Evolutionary conservation across 2,113 vertebrate genomes (phyloP), one percentile per base, ranked within the genome.

Genomic region (Syngnathus typhle): DNA sequence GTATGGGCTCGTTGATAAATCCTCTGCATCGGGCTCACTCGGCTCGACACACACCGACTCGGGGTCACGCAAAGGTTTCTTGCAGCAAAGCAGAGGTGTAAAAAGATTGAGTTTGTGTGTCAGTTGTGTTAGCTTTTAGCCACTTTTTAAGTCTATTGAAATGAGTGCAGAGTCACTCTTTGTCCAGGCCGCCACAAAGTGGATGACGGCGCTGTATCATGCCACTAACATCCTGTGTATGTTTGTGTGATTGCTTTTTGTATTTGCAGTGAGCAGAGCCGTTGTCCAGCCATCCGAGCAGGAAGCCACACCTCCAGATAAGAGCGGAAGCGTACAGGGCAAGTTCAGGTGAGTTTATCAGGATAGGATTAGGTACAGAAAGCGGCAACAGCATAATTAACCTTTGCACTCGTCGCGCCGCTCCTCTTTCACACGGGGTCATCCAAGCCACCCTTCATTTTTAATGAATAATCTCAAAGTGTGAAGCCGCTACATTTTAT

Each of bases 331-430:
- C 1, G 6, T 80, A 32, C 52, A 73, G 65, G 73, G 41, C 2
- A 77, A 71, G 19, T 71, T 74, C 78, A 91, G 89, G 91, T 91
- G 67, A 37, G 73, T 27, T 41, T 11, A 62, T 44, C n/a, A 62
- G n/a, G 18, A 15, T 43, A 16, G 39, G 39, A 27, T 62, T 15
- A 23, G 60, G n/a, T 43, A 4, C 6, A 61, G n/a, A 39, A 12
- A 58, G 5, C 55, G 18, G 13, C 15, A 15, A 58, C 13, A 15
- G 13, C 12, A 7, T 36, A 7, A 51, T 51, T 27, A 58, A 58
- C 13, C 23, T 36, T 1, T 58, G 12, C 6, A 18, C 55, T 7
- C 13, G 16, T 32, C 7, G 15, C 6, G 27, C 13, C 27, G 27
- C 27, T 36, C 55, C 12, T 18, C 27, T 58, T 58, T 51, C 49